These are phyloP conservation scores for Apis dorsata DNA, from an alignment of 1,140 invertebrate species.

Conservation along the genomic window DNA sequence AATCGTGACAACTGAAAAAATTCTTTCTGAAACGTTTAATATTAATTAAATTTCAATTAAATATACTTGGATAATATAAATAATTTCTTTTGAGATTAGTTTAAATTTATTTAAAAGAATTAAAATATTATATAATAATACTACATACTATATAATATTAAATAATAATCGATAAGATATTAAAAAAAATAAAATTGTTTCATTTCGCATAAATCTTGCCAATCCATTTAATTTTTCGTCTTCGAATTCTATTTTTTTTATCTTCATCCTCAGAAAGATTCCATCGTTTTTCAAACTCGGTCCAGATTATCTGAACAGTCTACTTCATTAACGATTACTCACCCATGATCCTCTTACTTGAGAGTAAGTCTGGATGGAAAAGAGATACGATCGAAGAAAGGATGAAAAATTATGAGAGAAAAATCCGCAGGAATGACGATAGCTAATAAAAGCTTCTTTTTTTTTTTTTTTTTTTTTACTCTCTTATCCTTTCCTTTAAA, in stretches of 20 bases:
- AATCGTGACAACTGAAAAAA: no score
- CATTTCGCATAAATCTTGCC: neutral
- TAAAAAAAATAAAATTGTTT: no score
- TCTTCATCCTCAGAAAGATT: neutral
- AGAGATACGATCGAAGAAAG: neutral
- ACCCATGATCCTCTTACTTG: neutral
- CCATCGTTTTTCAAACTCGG: neutral
- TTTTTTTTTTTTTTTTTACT: neutral
- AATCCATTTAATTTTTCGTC: neutral
- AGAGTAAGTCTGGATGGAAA: neutral
- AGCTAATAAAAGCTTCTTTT: neutral
- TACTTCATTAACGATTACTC: neutral
- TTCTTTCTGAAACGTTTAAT: no score
- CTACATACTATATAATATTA: no score
- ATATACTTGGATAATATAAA: no score
- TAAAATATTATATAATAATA: no score
- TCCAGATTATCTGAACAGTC: neutral
- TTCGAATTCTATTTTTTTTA: neutral
- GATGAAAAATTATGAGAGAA: neutral
- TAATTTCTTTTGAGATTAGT: no score
- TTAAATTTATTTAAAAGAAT: no score
- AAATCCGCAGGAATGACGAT: neutral
- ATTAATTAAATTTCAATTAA: no score
- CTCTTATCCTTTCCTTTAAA: neutral
- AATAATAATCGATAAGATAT: no score